Base-by-base conservation (phyloP, 1,140 invertebrate species). In the Trypoxylus dichotomus region DNA sequence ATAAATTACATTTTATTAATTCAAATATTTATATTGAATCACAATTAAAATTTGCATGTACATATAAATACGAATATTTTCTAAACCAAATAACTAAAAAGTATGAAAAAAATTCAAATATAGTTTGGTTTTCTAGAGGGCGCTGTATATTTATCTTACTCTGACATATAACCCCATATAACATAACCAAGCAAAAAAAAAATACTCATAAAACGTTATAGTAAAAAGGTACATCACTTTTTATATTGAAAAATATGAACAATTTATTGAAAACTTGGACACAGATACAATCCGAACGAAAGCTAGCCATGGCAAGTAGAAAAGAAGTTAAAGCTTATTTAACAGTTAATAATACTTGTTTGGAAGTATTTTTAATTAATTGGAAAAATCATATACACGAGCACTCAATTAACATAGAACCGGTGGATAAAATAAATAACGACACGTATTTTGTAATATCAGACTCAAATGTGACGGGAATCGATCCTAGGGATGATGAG, bases 301-400 rank as follows among this genome's bases (percentile, higher is more conserved):
- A n/a, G 54, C 54, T 58, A 58, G 54, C 54, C 54, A 15, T 58
- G 54, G 54, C 5, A 58, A 58, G 54, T 58, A 58, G 54, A 58
- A 58, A 58, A 58, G 54, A 21, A 58, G 54, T 58, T 58, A 58
- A 58, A 58, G 54, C 54, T 58, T 58, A 58, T 58, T 58, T 58
- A 58, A 58, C 54, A 58, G 54, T 58, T 58, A 58, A 58, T 58
- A 58, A 58, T 58, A 58, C 54, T 58, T 58, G 54, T 58, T 58
- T 58, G 54, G 54, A 58, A 58, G 54, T 58, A 58, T 58, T 58
- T 58, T 5, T 58, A 58, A 58, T 58, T 58, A 58, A 58, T 58
- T n/a, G 3, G 6, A 58, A 58, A 58, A 58, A 58, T 58, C 54
- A 58, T 58, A 58, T 58, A 21, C 54, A 58, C 54, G 19, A 58